A percentile compares a stretch with the other conserved stretches of the same genome.
Conservation (phyloP, 2,113 vertebrate species). For the Propithecus coquereli region DNA sequence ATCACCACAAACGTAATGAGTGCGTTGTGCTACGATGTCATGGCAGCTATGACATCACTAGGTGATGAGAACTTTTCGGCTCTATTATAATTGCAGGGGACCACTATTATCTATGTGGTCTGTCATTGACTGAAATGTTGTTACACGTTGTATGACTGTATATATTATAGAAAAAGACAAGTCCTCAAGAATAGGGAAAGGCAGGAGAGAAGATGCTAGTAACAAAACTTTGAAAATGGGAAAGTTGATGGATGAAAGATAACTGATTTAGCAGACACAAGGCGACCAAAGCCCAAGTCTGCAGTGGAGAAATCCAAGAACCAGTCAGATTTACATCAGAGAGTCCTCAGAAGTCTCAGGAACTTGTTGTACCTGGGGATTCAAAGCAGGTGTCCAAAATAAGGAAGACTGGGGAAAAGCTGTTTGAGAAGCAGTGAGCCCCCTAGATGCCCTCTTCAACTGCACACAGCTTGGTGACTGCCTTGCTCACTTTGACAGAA, state of each 20-base stretch:
- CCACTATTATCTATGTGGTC: not conserved
- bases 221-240: not conserved
- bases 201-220: not conserved
- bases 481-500: not conserved
- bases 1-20: not conserved
- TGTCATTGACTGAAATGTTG: not conserved
- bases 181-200: constrained; percentile 1
- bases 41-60: not conserved
- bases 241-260: not conserved
- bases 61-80: not conserved
- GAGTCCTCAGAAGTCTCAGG: not conserved
- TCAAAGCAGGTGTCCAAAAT: not conserved
- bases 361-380: not conserved
- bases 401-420: not conserved
- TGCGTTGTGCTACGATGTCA: not conserved
- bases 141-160: not conserved
- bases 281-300: not conserved
- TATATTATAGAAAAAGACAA: not conserved
- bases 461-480: not conserved
- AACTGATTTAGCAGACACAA: not conserved
- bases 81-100: not conserved
- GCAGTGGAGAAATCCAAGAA: not conserved
- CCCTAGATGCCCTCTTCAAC: not conserved
- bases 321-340: not conserved
- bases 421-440: not conserved